Conservation (phyloP, 2,113 vertebrate species). For the Dermatemys mawii region DNA sequence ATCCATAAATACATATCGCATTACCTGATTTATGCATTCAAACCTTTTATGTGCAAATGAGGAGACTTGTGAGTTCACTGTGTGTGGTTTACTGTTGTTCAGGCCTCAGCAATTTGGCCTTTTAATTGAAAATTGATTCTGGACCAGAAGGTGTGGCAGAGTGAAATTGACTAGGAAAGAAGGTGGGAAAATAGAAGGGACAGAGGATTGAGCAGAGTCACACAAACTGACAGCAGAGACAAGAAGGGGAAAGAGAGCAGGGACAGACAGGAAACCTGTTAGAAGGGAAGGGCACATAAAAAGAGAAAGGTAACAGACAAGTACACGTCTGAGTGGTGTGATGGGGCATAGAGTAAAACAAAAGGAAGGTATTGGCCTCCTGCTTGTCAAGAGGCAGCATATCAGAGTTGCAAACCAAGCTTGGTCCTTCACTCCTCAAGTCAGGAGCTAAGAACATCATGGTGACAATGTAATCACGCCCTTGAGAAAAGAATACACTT, state of each 20-base stretch:
- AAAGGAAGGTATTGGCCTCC: neutral
- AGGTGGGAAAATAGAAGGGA: neutral
- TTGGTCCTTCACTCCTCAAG: neutral
- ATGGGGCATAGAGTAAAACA: neutral
- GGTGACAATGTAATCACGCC: neutral
- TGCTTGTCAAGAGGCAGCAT: neutral
- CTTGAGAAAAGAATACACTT: neutral
- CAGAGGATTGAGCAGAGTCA: neutral
- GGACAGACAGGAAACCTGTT: neutral
- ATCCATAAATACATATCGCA: neutral
- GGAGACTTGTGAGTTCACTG: neutral
- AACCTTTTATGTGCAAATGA: neutral
- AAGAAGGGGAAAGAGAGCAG: neutral
- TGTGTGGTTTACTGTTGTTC: neutral
- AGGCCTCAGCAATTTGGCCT: neutral
- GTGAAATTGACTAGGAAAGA: neutral
- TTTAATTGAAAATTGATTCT: neutral
- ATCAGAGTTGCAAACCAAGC: neutral
- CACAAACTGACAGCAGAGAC: neutral
- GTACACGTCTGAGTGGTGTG: neutral
- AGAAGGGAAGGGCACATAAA: neutral
- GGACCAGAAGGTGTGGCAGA: neutral
- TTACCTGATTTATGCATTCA: neutral
- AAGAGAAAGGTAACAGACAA: neutral
- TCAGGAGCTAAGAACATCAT: neutral